phyloP scores from a whole-genome alignment of 2,888 invertebrate genomes.

The Protula sp. region DNA sequence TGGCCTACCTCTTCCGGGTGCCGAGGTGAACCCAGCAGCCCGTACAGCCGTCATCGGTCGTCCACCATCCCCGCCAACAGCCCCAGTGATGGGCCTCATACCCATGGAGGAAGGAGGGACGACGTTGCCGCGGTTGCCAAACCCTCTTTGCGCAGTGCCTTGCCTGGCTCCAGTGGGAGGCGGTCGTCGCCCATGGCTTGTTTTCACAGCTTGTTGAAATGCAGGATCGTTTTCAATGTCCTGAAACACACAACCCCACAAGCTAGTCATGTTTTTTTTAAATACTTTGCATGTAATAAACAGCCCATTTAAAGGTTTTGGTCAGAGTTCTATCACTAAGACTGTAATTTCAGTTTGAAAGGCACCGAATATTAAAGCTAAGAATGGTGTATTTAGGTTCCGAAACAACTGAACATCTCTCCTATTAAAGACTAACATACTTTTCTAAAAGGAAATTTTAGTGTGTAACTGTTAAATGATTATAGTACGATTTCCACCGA shows the following conservation, averaged over 20 bases:
- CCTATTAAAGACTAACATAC: no score
- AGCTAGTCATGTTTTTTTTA: not conserved
- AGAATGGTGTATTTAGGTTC: no score
- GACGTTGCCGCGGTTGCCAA: conserved; percentile 20
- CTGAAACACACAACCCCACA: conserved; percentile 42
- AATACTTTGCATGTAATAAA: no score
- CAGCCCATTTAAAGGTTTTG: no score
- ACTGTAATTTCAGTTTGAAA: no score
- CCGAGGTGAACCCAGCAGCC: conserved; percentile 91
- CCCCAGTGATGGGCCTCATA: conserved; percentile 35
- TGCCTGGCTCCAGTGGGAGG: conserved; percentile 46
- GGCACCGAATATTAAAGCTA: no score
- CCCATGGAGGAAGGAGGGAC: conserved; percentile 47
- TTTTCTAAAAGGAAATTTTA: no score
- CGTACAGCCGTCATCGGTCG: conserved; percentile 95
- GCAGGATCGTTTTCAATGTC: conserved; percentile 68
- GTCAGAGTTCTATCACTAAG: no score
- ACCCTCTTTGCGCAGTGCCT: conserved; percentile 25
- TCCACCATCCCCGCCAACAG: conserved; percentile 43
- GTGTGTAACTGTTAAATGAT: no score
- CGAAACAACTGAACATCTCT: no score
- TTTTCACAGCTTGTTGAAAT: conserved; percentile 72
- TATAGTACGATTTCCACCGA: no score
- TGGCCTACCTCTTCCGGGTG: conserved; percentile 4
- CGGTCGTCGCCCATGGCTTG: conserved; percentile 68